phyloP scores from a whole-genome alignment of 2,113 vertebrate genomes.

The Dicrurus megarhynchus region DNA sequence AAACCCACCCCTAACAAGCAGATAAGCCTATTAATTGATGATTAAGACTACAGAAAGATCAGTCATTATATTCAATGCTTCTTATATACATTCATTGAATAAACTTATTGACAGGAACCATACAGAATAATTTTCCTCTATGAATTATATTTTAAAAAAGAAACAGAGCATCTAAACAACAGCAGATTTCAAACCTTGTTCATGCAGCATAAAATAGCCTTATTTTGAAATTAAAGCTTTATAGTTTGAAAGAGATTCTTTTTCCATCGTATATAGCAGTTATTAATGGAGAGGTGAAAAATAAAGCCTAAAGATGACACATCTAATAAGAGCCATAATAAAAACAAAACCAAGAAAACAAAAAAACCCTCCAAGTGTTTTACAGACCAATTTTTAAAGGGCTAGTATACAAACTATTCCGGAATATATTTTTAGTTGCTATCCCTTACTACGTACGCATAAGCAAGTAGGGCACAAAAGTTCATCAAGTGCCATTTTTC shows the following conservation, averaged over 20 bases:
- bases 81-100: conserved; percentile 45
- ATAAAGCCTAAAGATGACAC: neutral
- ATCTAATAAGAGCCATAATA: neutral
- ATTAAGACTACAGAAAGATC: conserved; percentile 71
- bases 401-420: neutral
- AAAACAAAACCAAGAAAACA: neutral
- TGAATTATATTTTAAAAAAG: neutral
- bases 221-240: conserved; percentile 35
- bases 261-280: neutral
- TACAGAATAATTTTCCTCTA: neutral
- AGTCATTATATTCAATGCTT: conserved; percentile 65
- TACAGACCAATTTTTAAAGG: neutral
- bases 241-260: neutral
- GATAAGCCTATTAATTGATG: conserved; percentile 78
- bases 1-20: conserved; percentile 60
- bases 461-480: conserved; percentile 32
- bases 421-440: neutral
- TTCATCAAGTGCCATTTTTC: conserved; percentile 37
- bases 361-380: neutral
- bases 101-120: conserved; percentile 36
- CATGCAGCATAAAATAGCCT: neutral
- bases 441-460: neutral
- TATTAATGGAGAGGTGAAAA: conserved; percentile 12
- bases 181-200: neutral
- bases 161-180: neutral